Evolutionary conservation across 2,888 invertebrate species (phyloP).

Genomic region (Trissolcus brochymenae): DNA sequence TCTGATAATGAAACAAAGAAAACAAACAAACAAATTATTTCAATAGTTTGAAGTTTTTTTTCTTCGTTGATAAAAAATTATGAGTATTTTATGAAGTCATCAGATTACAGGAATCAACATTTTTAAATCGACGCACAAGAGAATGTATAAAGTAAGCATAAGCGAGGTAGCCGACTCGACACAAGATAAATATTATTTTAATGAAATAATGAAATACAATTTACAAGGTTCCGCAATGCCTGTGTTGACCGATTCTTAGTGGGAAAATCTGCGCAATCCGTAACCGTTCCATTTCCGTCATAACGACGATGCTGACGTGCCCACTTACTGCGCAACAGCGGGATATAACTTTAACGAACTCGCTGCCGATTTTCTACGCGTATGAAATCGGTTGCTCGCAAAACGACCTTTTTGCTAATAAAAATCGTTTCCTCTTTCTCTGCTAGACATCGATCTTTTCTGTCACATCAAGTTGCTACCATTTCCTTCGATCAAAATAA

Average conservation of each 20-base stretch:
- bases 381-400: conserved; percentile 46
- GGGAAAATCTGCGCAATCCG: conserved; percentile 63
- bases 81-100: conserved; percentile 43
- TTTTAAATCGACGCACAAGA: conserved; percentile 29
- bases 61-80: neutral
- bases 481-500: too few species aligned
- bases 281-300: conserved; percentile 63
- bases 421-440: conserved; percentile 4
- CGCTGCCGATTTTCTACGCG: conserved; percentile 53
- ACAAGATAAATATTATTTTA: conserved; percentile 57
- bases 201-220: conserved; percentile 60
- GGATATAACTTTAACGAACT: conserved; percentile 62
- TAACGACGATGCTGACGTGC: conserved; percentile 58
- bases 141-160: conserved; percentile 48
- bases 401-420: conserved; percentile 38
- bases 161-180: conserved; percentile 50
- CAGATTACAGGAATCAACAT: conserved; percentile 47
- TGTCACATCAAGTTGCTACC: conserved; percentile 7
- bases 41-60: neutral
- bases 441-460: conserved; percentile 26
- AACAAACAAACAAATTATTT: neutral
- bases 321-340: conserved; percentile 62
- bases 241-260: conserved; percentile 42
- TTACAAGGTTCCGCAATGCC: conserved; percentile 53
- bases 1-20: neutral